These are phyloP conservation scores for Gymnoscopelus braueri DNA, from an alignment of 2,797 vertebrate species.

Conservation along the genomic window DNA sequence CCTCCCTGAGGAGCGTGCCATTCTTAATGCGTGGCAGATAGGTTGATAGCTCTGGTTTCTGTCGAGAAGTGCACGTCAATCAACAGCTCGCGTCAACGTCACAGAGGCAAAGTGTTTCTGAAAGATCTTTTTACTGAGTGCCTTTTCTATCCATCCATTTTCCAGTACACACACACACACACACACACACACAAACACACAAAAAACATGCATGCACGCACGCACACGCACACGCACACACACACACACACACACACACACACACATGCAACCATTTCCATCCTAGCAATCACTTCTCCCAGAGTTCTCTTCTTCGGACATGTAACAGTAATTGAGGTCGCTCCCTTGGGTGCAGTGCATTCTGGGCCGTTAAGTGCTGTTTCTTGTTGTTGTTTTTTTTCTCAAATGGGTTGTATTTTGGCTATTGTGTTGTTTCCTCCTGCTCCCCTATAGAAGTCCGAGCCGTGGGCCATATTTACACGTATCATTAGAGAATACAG, in stretches of 20 bases:
- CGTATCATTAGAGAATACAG: slow-evolving; percentile 78
- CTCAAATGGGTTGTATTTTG: slow-evolving; percentile 86
- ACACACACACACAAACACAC: slow-evolving; percentile 46
- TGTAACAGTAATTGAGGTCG: slow-evolving; percentile 87
- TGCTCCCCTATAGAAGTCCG: slow-evolving; percentile 72
- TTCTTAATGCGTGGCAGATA: slow-evolving; percentile 79
- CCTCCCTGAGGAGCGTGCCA: slow-evolving; percentile 79
- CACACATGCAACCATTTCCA: slow-evolving; percentile 65
- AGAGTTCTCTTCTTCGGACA: slow-evolving; percentile 85
- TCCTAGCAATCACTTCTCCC: slow-evolving; percentile 83
- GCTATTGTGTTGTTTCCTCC: slow-evolving; percentile 83
- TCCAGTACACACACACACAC: slow-evolving; percentile 54
- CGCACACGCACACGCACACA: slow-evolving; percentile 6
- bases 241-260: slow-evolving; percentile 7
- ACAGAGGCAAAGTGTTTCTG: slow-evolving; percentile 89
- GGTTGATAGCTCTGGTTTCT: slow-evolving; percentile 82
- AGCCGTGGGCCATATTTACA: slow-evolving; percentile 77
- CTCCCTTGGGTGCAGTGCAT: slow-evolving; percentile 85
- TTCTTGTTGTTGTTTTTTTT: slow-evolving; percentile 88
- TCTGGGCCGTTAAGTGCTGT: slow-evolving; percentile 89
- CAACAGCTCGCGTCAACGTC: slow-evolving; percentile 84
- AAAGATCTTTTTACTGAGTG: slow-evolving; percentile 91
- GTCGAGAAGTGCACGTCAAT: slow-evolving; percentile 84
- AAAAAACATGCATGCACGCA: background rate
- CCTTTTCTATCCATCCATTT: slow-evolving; percentile 71